These are phyloP conservation scores for Betta splendens DNA, from an alignment of 2,797 vertebrate genomes.

Conservation along the genomic window DNA sequence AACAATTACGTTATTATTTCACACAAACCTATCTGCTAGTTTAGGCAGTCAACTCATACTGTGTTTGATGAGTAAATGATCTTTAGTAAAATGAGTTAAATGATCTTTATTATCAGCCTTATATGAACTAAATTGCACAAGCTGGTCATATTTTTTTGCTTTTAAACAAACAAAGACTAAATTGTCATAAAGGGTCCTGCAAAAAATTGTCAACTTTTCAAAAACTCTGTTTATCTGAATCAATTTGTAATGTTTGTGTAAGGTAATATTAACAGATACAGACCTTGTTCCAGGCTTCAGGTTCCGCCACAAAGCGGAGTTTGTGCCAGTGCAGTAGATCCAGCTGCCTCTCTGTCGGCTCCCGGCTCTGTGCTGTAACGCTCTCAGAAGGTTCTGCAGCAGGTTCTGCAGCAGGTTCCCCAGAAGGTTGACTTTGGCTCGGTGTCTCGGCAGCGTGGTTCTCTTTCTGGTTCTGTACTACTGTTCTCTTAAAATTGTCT, in stretches of 20 bases:
- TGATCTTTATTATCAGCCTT: no score
- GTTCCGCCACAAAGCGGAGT: conserved; percentile 14
- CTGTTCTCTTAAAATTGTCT: conserved; percentile 50
- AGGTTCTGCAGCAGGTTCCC: neutral
- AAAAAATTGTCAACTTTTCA: neutral
- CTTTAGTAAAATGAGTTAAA: no score
- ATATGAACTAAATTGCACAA: no score
- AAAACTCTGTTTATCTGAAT: neutral
- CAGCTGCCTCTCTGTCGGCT: conserved; percentile 9
- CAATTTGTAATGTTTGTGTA: neutral
- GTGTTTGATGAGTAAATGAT: no score
- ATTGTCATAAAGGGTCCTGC: no score
- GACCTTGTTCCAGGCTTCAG: conserved; percentile 49
- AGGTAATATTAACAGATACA: no score
- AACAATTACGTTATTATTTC: no score
- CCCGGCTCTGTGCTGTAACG: conserved; percentile 8
- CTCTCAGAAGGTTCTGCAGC: conserved; percentile 1
- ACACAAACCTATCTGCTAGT: no score
- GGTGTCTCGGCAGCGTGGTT: conserved; percentile 25
- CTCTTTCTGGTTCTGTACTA: conserved; percentile 30
- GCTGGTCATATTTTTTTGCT: no score
- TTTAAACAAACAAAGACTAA: no score
- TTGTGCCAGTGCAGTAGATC: conserved; percentile 35
- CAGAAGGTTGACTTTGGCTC: conserved; percentile 16
- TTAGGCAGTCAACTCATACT: no score